These are phyloP conservation scores for Pterobdella sp. DNA, from an alignment of 2,888 invertebrate genomes.

Conservation along the genomic window DNA sequence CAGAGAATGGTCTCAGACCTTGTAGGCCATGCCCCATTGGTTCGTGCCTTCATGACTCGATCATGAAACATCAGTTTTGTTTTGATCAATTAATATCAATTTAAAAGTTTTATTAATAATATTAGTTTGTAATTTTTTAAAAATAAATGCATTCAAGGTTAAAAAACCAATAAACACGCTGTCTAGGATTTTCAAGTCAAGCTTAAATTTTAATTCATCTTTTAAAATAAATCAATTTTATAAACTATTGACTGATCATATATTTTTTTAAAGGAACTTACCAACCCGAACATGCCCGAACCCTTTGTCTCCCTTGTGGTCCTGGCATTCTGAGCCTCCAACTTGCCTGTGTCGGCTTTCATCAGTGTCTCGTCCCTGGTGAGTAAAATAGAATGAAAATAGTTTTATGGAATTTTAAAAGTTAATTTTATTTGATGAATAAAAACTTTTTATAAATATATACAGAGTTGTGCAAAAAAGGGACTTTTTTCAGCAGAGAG, in stretches of 20 bases:
- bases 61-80: no score
- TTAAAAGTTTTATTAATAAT: no score
- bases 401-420: not conserved
- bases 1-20: constrained; percentile 48
- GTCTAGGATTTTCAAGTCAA: no score
- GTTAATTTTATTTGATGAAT: not conserved
- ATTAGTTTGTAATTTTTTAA: no score
- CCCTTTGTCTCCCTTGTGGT: constrained; percentile 46
- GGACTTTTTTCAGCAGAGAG: constrained; percentile 46
- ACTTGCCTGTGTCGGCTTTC: constrained; percentile 43
- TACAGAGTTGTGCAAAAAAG: constrained; percentile 46
- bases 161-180: no score
- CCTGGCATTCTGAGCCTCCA: constrained; percentile 40
- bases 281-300: constrained; percentile 49
- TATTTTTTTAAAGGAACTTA: no score
- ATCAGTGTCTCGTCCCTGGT: constrained; percentile 47
- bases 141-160: no score
- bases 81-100: no score
- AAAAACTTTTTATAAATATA: not conserved
- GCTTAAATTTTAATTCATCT: no score
- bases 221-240: no score
- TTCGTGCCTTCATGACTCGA: constrained; percentile 30
- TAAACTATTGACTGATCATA: no score
- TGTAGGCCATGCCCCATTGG: constrained; percentile 49
- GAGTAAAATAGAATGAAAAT: constrained; percentile 1